Evolutionary conservation across 2,888 invertebrate species (phyloP).

Genomic region (Scaptomyza cyrtandrae): DNA sequence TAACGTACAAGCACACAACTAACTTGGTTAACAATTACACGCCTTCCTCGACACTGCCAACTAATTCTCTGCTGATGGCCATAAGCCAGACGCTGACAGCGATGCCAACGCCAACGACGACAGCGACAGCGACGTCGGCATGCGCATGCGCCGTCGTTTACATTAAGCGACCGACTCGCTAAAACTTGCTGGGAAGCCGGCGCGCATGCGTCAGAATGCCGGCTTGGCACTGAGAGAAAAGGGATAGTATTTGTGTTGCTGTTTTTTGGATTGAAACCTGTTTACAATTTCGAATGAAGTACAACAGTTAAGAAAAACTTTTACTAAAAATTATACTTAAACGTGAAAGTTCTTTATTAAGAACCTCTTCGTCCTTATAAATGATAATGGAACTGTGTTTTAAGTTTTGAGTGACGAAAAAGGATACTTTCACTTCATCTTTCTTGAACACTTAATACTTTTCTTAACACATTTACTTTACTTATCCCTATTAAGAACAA

Average conservation of each 20-base stretch:
- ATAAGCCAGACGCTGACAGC: conserved; percentile 39
- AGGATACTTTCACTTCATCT: too few species aligned
- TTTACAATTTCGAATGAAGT: too few species aligned
- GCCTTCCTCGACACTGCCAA: conserved; percentile 67
- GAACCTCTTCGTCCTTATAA: too few species aligned
- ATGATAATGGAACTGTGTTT: too few species aligned
- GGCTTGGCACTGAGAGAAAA: conserved; percentile 21
- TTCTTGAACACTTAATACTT: too few species aligned
- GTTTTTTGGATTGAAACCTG: too few species aligned
- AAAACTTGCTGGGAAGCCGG: conserved; percentile 40
- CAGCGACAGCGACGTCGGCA: conserved; percentile 59
- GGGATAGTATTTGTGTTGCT: background rate
- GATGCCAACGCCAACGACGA: conserved; percentile 22
- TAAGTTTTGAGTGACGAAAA: too few species aligned
- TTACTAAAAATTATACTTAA: too few species aligned
- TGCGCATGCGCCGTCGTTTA: conserved; percentile 75
- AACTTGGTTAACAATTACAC: conserved; percentile 79
- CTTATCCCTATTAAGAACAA: too few species aligned
- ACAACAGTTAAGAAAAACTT: too few species aligned
- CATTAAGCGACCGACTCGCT: conserved; percentile 56
- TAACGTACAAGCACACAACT: conserved; percentile 66
- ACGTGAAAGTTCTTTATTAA: too few species aligned
- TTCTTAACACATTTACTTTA: too few species aligned
- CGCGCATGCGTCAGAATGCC: conserved; percentile 71
- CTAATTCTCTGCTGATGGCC: conserved; percentile 62